Evolutionary conservation across 2,113 vertebrate species (phyloP).

Genomic region (Bujurquina vittata): DNA sequence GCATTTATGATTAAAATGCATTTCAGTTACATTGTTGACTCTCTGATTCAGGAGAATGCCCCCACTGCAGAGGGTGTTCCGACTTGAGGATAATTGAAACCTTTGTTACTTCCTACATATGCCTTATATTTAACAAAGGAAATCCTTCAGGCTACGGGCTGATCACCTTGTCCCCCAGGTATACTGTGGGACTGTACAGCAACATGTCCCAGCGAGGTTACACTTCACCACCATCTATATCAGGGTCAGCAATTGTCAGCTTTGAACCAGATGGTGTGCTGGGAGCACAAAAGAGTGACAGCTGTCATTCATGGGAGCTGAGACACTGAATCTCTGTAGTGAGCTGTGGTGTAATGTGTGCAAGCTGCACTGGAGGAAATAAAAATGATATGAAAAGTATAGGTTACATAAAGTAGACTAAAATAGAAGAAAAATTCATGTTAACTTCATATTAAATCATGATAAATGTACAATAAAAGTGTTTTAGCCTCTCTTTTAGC

Average conservation of each 20-base stretch:
- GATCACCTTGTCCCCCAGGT: constrained; percentile 43
- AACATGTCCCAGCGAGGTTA: constrained; percentile 44
- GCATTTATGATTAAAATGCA: not conserved
- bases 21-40: not conserved
- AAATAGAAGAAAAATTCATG: not conserved
- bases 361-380: not conserved
- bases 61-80: not conserved
- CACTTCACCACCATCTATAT: constrained; percentile 10
- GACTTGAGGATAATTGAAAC: constrained; percentile 22
- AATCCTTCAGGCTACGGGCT: constrained; percentile 52
- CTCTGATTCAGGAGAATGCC: not conserved
- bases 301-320: constrained; percentile 58
- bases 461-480: not conserved
- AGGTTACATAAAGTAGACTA: not conserved
- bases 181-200: not conserved
- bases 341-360: constrained; percentile 3
- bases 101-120: constrained; percentile 27
- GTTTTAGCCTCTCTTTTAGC: not conserved
- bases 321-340: not conserved
- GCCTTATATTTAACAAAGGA: constrained; percentile 33
- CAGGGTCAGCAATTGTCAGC: constrained; percentile 25
- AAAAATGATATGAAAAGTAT: not conserved
- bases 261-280: constrained; percentile 64
- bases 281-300: constrained; percentile 55
- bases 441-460: not conserved